Evolutionary conservation across 1,140 invertebrate species (phyloP).

Genomic region (Papilio dardanus): DNA sequence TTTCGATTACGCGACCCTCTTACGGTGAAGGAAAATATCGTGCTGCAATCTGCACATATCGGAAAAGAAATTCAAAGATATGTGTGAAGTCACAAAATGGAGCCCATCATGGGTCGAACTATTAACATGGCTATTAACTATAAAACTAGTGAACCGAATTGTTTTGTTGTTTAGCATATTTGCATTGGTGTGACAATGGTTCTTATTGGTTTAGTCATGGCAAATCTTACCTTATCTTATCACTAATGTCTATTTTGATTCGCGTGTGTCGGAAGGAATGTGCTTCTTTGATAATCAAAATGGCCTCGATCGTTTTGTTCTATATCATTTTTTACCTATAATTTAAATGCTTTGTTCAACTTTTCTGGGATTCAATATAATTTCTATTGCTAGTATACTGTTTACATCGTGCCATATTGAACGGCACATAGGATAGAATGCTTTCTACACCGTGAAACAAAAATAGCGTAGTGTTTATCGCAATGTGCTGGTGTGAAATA

Average conservation of each 20-base stretch:
- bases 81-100: too few relatives aligned
- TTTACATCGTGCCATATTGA: not conserved
- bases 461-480: slow-evolving; percentile 9
- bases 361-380: not conserved
- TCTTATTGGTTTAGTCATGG: slow-evolving; percentile 21
- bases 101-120: too few relatives aligned
- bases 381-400: not conserved
- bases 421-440: not conserved
- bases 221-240: slow-evolving; percentile 25
- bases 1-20: too few relatives aligned
- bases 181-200: not conserved
- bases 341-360: not conserved
- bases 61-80: too few relatives aligned
- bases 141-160: not conserved
- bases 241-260: slow-evolving; percentile 28
- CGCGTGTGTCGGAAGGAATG: not conserved
- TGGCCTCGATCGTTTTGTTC: not conserved
- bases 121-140: too few relatives aligned
- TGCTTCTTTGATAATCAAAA: not conserved
- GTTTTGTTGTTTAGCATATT: not conserved
- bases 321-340: not conserved
- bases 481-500: not conserved
- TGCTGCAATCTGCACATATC: too few relatives aligned
- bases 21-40: too few relatives aligned
- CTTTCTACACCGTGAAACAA: not conserved